A percentile compares a stretch with the other conserved stretches of the same genome.
Conservation (phyloP, 2,113 vertebrate genomes). For the Rallus limicola region DNA sequence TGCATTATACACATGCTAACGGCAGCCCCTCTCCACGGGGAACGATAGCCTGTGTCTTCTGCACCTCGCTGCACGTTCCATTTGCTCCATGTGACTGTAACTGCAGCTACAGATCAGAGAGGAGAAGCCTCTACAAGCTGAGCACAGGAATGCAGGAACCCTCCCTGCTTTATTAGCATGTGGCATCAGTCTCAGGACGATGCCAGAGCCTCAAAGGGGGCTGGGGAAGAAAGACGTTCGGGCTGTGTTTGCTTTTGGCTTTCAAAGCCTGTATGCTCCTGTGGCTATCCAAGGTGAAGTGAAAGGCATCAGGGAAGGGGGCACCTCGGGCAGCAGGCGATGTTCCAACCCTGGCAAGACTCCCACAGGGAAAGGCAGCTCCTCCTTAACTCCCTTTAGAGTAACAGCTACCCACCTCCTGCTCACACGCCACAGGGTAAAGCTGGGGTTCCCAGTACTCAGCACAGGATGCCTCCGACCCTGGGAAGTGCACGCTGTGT, state of each 20-base stretch:
- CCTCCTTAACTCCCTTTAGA: not conserved
- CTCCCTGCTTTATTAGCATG: slow-evolving; percentile 14
- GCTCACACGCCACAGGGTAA: not conserved
- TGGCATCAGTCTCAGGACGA: not conserved
- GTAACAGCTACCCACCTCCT: not conserved
- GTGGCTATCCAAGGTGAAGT: not conserved
- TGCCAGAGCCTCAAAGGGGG: slow-evolving; percentile 3
- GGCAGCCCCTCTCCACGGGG: slow-evolving; percentile 11
- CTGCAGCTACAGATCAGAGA: not conserved
- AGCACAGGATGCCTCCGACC: not conserved
- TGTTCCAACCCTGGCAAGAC: not conserved
- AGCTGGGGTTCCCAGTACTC: not conserved
- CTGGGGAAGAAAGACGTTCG: not conserved
- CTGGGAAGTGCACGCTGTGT: not conserved
- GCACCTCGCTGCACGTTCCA: slow-evolving; percentile 27
- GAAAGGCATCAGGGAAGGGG: not conserved
- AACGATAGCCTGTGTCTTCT: not conserved
- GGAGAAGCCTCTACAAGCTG: not conserved
- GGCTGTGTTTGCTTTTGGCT: not conserved
- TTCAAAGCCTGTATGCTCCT: not conserved
- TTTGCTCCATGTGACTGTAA: slow-evolving; percentile 22
- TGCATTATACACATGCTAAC: slow-evolving; percentile 32
- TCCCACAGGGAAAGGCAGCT: not conserved
- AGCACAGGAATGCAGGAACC: not conserved
- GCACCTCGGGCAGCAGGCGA: accelerated